These are phyloP conservation scores for Erpetoichthys calabaricus DNA, from an alignment of 2,797 vertebrate genomes.

Conservation along the genomic window DNA sequence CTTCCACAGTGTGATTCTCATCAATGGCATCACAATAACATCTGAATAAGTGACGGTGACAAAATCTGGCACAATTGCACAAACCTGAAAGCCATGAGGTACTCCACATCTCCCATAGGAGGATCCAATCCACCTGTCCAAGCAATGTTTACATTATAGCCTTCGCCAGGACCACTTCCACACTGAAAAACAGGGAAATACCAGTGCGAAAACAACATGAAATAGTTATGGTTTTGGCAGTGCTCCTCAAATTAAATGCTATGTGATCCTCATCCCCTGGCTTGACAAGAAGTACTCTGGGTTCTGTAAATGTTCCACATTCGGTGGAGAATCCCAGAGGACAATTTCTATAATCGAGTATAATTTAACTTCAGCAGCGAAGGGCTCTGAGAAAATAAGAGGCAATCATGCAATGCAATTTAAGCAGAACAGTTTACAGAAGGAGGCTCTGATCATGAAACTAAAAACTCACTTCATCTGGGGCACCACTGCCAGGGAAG, in stretches of 20 bases:
- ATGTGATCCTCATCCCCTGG: constrained; percentile 34
- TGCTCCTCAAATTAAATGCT: constrained; percentile 57
- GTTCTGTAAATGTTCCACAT: constrained; percentile 50
- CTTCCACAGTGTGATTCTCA: no score
- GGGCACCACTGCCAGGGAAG: constrained; percentile 74
- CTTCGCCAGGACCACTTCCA: constrained; percentile 44
- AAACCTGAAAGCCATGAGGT: constrained; percentile 55
- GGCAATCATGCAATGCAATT: constrained; percentile 69
- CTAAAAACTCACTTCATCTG: constrained; percentile 89
- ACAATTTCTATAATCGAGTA: constrained; percentile 62
- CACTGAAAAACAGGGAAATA: constrained; percentile 32
- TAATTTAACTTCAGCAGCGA: constrained; percentile 65
- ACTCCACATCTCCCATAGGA: constrained; percentile 50
- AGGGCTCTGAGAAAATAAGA: constrained; percentile 63
- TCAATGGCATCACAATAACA: no score
- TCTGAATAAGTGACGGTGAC: neutral
- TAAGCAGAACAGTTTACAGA: constrained; percentile 54
- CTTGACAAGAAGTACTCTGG: constrained; percentile 52
- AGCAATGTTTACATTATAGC: constrained; percentile 56
- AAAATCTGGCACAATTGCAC: constrained; percentile 23
- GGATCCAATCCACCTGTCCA: constrained; percentile 64
- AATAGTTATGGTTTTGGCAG: constrained; percentile 43
- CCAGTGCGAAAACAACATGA: constrained; percentile 27
- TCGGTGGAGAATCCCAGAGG: constrained; percentile 40
- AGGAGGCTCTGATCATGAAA: constrained; percentile 48